phyloP scores from a whole-genome alignment of 2,113 vertebrate genomes.

The Nannospalax galili region DNA sequence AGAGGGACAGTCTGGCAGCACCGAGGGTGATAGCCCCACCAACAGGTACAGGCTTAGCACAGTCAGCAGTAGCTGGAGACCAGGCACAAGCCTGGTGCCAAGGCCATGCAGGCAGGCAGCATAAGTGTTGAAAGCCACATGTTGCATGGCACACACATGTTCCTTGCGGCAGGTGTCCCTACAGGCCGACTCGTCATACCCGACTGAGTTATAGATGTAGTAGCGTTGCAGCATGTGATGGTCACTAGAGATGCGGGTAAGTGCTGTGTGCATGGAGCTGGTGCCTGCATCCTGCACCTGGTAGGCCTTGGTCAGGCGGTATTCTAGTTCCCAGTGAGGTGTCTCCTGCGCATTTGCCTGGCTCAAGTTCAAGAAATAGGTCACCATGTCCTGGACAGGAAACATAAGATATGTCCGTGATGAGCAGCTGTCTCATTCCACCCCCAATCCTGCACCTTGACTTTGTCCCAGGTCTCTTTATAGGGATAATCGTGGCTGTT shows the following conservation, averaged over 20 bases:
- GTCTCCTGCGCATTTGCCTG: conserved; percentile 84
- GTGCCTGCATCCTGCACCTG: conserved; percentile 87
- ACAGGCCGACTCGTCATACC: conserved; percentile 88
- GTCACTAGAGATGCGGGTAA: conserved; percentile 85
- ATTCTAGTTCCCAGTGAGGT: conserved; percentile 92
- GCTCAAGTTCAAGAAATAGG: conserved; percentile 94
- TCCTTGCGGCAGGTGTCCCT: conserved; percentile 86
- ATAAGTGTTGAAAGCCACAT: conserved; percentile 89
- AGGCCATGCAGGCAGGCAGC: conserved; percentile 85
- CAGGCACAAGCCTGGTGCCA: not conserved
- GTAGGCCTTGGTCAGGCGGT: conserved; percentile 92
- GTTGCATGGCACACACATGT: conserved; percentile 92
- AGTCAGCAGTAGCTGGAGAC: not conserved
- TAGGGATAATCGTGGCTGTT: not conserved
- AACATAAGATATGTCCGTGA: not conserved
- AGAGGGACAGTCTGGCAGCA: not conserved
- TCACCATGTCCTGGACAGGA: conserved; percentile 90
- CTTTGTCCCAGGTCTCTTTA: not conserved
- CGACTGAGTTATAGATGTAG: conserved; percentile 93
- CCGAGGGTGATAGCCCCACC: not conserved
- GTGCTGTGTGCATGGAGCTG: conserved; percentile 89
- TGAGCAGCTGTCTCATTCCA: not conserved
- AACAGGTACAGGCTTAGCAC: not conserved
- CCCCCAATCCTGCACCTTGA: not conserved
- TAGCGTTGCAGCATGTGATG: conserved; percentile 89